A percentile compares a stretch with the other conserved stretches of the same genome.
Evolutionary conservation across 2,113 vertebrate genomes (phyloP).

Genomic region (Garra rufa): DNA sequence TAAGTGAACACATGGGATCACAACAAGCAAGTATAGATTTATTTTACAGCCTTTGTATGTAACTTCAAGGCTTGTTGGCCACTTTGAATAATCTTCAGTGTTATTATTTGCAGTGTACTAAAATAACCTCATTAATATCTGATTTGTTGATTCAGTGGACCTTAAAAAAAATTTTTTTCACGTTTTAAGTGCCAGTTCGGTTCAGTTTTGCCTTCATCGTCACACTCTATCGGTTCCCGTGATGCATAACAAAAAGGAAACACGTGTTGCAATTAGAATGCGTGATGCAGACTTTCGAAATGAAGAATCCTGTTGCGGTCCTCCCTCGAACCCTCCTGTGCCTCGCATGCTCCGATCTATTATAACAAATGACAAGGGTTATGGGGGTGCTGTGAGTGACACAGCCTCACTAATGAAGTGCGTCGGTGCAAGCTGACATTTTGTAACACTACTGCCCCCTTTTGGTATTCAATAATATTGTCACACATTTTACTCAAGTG

Average conservation of each 20-base stretch:
- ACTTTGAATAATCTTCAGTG: background rate
- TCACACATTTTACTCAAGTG: background rate
- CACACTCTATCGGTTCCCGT: background rate
- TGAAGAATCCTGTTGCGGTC: background rate
- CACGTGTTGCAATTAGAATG: constrained; percentile 4
- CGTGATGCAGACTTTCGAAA: background rate
- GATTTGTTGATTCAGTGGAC: background rate
- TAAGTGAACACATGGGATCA: constrained; percentile 9
- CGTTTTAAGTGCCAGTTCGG: background rate
- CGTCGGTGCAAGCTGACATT: background rate
- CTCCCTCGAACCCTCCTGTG: constrained; percentile 3
- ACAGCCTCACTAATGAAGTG: background rate
- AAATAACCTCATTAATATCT: background rate
- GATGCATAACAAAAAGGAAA: background rate
- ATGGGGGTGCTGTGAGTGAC: constrained; percentile 6
- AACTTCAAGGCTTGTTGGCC: background rate
- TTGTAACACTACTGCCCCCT: constrained; percentile 34
- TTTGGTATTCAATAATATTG: constrained; percentile 3
- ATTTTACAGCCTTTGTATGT: background rate
- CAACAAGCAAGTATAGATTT: background rate
- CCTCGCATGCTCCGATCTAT: constrained; percentile 11
- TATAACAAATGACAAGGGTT: constrained; percentile 45
- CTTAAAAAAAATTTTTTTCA: background rate
- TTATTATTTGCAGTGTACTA: background rate
- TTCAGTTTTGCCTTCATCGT: background rate